Evolutionary conservation across 2,797 vertebrate genomes (phyloP), one percentile per base, ranked within the genome.

Genomic region (Diglossa cyanea): DNA sequence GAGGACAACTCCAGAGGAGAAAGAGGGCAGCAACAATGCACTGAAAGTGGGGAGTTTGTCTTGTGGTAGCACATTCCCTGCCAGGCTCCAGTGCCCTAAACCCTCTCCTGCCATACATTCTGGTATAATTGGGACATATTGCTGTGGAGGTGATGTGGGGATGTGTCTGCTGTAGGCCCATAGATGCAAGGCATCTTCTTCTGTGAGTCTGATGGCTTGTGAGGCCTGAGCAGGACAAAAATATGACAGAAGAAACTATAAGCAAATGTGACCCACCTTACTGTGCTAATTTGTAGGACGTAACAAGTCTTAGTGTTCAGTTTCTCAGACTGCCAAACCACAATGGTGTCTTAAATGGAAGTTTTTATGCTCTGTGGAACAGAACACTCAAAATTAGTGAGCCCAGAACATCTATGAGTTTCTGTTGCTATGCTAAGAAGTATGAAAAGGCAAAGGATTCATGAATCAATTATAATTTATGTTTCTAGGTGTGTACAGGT

Each of bases 101-200:
- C 2, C 10, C 40, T 71, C 9, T 74, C 77, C 55, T 88, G 21
- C 58, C 37, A 15, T 18, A 44, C 4, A 37, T 6, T 63, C 58
- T 62, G 88, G 28, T n/a, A 37, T 40, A 71, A 44, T 1, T 6
- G 6, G 37, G 40, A 13, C 75, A 23, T 13, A 11, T 23, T 73
- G 47, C 35, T 58, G 25, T 15, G 39, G 1, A 58, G 17, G n/a
- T 0, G 0, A 20, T 47, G 51, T 72, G 51, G 5, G 8, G 5
- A 23, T 39, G 19, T 62, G 51, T 58, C 63, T 7, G 6, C 17
- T 30, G n/a, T 48, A 23, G 44, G 31, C 12, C 11, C 12, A 7
- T 12, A 3, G 13, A 23, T 16, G 23, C 31, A 58, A 47, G 23
- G 28, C 25, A 37, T n/a, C 55, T 57, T 78, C 50, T 57, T 73